Evolutionary conservation across 2,888 invertebrate genomes (phyloP), one percentile per base, ranked within the genome.

Genomic region (Dynastes maya): DNA sequence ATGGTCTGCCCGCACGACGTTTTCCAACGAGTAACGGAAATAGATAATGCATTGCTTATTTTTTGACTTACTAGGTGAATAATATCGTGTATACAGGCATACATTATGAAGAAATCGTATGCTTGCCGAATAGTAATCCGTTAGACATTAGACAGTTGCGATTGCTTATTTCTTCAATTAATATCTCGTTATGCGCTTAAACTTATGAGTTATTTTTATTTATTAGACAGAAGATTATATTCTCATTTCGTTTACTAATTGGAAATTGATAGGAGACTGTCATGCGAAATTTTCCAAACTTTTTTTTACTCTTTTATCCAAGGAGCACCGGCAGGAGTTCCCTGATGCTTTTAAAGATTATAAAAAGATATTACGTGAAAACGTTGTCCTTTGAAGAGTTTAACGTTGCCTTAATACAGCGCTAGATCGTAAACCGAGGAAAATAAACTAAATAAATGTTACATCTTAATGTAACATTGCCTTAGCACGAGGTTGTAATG

Each of bases 361-460:
- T 63, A 32, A 63, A 63, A 37, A 0, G 32, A 63, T 63, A 63
- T 63, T 63, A 63, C 63, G 27, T 27, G 32, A 32, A 63, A 63
- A 63, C 27, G 29, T 63, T 63, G 63, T 58, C 22, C 11, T 8
- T 4, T 11, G 63, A 55, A 63, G 32, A 63, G 63, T 63, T 63
- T 63, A 63, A 63, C 29, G 63, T 32, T 8, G 32, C 63, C 29
- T 32, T 63, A 63, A 63, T 63, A 9, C 32, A 29, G 13, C 1
- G 63, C 13, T 63, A 63, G 32, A 13, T 13, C 63, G 27, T 32
- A 63, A 63, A 29, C 37, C 63, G 32, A 6, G 63, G 63, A 63
- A 63, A 63, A 63, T 63, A 32, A 63, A 63, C 63, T 32, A 58
- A 16, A 58, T 58, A 63, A 63, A 63, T 32, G 27, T 63, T 11